Base-by-base conservation (phyloP, 1,140 invertebrate species). In the Brachionus asplanchnoidis region DNA sequence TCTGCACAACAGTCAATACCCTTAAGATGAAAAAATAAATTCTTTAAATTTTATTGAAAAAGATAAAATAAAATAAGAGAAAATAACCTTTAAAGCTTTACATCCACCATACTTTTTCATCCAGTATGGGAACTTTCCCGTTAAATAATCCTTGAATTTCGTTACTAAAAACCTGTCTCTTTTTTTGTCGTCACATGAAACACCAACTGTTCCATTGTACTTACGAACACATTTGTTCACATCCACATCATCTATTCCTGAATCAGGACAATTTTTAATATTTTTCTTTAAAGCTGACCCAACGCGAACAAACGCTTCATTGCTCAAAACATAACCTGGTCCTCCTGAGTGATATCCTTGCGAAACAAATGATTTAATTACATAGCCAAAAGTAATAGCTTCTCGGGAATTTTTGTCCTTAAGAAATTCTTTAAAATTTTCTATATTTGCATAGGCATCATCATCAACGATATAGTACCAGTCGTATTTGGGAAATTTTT, bases 391-490 rank as follows among this genome's bases (percentile, higher is more conserved):
- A 9, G 40, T 68, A 17, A 87, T 86, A 42, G 87, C 85, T 66
- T 77, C 85, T 56, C 75, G 79, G 73, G 85, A 78, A 86, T 86
- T 66, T 85, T 87, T 85, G 11, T 85, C 83, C 7, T 84, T 85
- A 23, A 91, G 85, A 66, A 89, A 88, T 75, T 87, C 85, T 17
- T 89, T 86, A 7, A 91, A 85, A 86, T 91, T 91, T 86, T 91
- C 90, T 14, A 91, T 79, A 8, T 91, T 88, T 12, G 93, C 93
- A 91, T 90, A 96, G 90, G 95, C 97, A 88, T 97, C 95, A 89
- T 97, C 95, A 88, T 97, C 95, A 28, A 95, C 95, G 89, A 97
- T 97, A 85, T 97, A 90, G 88, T 96, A 96, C 95, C 95, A 97
- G 89, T 97, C 95, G 14, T 86, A 87, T 26, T 89, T 85, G 20